A percentile compares a stretch with the other conserved stretches of the same genome.
phyloP scores from a whole-genome alignment of 2,888 invertebrate genomes.

The Calameuta filiformis region DNA sequence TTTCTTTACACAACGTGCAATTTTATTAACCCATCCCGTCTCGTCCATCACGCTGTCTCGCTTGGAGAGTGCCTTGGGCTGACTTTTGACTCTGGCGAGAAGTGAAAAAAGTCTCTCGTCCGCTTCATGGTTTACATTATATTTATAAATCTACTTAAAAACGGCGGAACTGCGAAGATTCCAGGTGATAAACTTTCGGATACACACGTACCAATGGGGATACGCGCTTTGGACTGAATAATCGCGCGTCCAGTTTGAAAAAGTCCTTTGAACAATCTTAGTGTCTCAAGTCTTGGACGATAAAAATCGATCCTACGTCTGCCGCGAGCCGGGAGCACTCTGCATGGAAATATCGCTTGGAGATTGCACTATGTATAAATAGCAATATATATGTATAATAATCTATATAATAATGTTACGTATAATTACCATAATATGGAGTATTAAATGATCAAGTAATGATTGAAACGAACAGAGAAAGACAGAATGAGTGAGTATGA shows the following conservation, averaged over 20 bases:
- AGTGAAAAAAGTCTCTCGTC: neutral
- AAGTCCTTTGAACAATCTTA: neutral
- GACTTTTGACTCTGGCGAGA: neutral
- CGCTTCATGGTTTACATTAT: neutral
- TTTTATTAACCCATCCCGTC: neutral
- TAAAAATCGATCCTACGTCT: neutral
- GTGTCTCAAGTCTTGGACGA: neutral
- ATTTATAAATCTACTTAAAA: neutral
- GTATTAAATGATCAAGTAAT: neutral
- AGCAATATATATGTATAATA: constrained; percentile 38
- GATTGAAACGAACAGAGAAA: neutral
- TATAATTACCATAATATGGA: constrained; percentile 39
- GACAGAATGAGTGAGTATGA: neutral
- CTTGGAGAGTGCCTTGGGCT: neutral
- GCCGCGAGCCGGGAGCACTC: constrained; percentile 5
- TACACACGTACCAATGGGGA: neutral
- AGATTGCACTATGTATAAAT: constrained; percentile 55
- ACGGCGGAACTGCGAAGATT: neutral
- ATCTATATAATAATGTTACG: constrained; percentile 31
- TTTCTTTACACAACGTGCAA: neutral
- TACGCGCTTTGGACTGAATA: neutral
- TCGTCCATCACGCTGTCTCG: neutral
- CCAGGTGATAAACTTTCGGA: neutral
- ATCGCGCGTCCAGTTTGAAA: neutral
- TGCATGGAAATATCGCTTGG: constrained; percentile 46